Evolutionary conservation across 2,113 vertebrate genomes (phyloP), one percentile per base, ranked within the genome.

Genomic region (Saccopteryx leptura): DNA sequence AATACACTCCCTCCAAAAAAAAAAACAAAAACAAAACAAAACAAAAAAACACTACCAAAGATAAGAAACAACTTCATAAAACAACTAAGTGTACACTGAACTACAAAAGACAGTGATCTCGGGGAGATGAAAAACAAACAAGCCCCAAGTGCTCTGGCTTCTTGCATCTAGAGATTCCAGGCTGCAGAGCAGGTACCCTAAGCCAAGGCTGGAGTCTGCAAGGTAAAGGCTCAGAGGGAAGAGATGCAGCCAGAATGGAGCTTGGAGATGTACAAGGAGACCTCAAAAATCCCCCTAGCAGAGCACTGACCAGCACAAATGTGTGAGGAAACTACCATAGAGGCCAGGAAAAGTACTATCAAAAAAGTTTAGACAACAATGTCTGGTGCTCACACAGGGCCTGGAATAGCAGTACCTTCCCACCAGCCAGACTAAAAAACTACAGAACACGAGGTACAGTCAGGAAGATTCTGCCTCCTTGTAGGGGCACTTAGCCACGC

Each of bases 11-110:
- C n/a, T n/a, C n/a, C n/a, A n/a, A n/a, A n/a, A n/a, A n/a, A n/a
- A n/a, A n/a, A n/a, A n/a, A 58, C 18, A 61, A 18, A 19, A 33
- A 78, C 1, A 21, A 66, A 17, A 56, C n/a, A 61, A 9, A 23
- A 0, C 50, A 61, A 69, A 33, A 19, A 11, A 46, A 19, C 39
- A 9, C 19, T 9, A 58, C 26, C 52, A 89, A 46, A 48, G 7
- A 48, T 1, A 31, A 0, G 19, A 82, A 60, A 24, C 5, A 8
- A 5, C 11, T n/a, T n/a, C n/a, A n/a, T n/a, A n/a, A n/a, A n/a
- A n/a, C n/a, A n/a, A n/a, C n/a, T n/a, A n/a, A n/a, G 15, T 19
- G 3, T 13, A 33, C 1, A 0, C 0, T 6, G 46, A 56, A 31
- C 72, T 39, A 6, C 10, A 14, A 65, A 33, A 61, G 33, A 56